These are phyloP conservation scores for Spodoptera littoralis DNA, from an alignment of 2,888 invertebrate species.

Conservation along the genomic window DNA sequence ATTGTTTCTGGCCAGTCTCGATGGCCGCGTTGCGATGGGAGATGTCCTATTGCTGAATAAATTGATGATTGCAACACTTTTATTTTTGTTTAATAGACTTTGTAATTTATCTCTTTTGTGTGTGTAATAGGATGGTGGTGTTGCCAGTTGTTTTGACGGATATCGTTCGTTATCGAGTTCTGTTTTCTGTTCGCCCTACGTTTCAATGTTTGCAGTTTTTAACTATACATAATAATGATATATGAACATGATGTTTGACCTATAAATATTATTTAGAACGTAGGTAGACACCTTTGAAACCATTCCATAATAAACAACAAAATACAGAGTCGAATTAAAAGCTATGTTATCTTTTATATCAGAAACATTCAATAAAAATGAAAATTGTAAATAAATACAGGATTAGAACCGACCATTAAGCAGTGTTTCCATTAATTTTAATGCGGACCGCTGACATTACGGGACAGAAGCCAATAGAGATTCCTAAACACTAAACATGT, in stretches of 20 bases:
- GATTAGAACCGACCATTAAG: slow-evolving; percentile 73
- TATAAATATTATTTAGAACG: no score
- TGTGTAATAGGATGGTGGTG: slow-evolving; percentile 24
- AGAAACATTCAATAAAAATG: slow-evolving; percentile 52
- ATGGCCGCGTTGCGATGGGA: slow-evolving; percentile 47
- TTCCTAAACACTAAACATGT: slow-evolving; percentile 45
- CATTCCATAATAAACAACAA: not conserved
- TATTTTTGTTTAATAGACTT: slow-evolving; percentile 51
- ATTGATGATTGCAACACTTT: slow-evolving; percentile 54
- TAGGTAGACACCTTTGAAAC: not conserved
- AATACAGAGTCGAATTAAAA: slow-evolving; percentile 12
- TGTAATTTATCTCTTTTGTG: slow-evolving; percentile 47
- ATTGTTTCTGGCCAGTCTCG: slow-evolving; percentile 64
- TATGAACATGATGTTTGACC: no score
- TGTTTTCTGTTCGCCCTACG: no score
- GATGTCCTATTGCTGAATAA: slow-evolving; percentile 60
- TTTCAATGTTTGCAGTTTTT: no score
- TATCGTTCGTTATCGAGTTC: slow-evolving; percentile 11
- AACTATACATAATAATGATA: no score
- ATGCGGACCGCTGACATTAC: slow-evolving; percentile 66
- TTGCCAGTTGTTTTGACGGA: slow-evolving; percentile 7
- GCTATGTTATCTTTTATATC: slow-evolving; percentile 43
- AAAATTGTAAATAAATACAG: slow-evolving; percentile 66
- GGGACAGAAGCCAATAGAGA: slow-evolving; percentile 60
- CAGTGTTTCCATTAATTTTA: slow-evolving; percentile 74